Base-by-base conservation (phyloP, 2,113 vertebrate species). In the Ondatra zibethicus region DNA sequence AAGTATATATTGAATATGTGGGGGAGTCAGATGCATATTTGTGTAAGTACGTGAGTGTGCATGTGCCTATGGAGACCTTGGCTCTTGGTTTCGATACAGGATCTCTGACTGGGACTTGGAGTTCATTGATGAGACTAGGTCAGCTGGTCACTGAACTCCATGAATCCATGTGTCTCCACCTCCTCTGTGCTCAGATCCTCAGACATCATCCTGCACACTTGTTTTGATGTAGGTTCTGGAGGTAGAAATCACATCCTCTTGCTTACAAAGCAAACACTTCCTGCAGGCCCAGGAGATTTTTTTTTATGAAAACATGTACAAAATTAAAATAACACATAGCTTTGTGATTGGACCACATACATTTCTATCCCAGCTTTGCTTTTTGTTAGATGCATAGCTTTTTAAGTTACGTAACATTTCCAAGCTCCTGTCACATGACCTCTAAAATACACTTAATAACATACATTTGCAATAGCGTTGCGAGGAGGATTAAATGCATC, bases 401-500 rank as follows among this genome's bases (percentile, higher is more conserved):
- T 85, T 5, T 68, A 77, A 87, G 11, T 86, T 86, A 70, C 8
- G 84, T 73, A 92, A 66, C 27, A 68, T 92, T 47, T 93, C n/a
- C 70, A 77, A 73, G 25, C 25, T 86, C 89, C 27, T 66, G 21
- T 92, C 9, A 91, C 55, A 25, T 96, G 65, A 84, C 11, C 19
- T 96, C 82, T 89, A 50, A 89, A 91, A 88, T 21, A 89, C 25
- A 66, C 68, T 91, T 95, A 92, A 88, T 97, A 95, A 52, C 47
- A 33, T 33, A 78, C 4, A 68, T 70, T 84, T 86, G 55, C 33
- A 19, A 87, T 95, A 77, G 16, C 5, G 80, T 92, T 87, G 25
- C 39, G 75, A n/a, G 13, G 14, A 91, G 17, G 29, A 85, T 91
- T 89, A 89, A 76, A 77, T 68, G 7, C 11, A 91, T 72, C 33